These are phyloP conservation scores for Polyploca ridens DNA, from an alignment of 2,888 invertebrate species.

Conservation along the genomic window DNA sequence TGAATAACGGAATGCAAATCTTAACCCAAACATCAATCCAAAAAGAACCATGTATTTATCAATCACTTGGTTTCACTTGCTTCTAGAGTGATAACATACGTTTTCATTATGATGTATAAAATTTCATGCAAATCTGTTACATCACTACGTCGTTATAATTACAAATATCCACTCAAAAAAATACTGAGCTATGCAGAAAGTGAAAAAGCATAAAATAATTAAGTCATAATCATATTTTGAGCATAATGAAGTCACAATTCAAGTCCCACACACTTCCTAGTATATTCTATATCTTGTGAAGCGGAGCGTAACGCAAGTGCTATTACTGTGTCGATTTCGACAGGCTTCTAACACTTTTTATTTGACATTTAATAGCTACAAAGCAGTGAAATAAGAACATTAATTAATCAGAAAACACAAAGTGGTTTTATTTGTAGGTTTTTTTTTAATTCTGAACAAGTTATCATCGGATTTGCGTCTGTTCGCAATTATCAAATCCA, in stretches of 20 bases:
- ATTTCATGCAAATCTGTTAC: no score
- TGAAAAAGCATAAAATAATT: background rate
- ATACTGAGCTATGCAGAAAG: no score
- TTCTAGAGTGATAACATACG: no score
- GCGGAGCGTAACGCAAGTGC: constrained; percentile 4
- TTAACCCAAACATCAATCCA: no score
- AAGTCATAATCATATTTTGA: background rate
- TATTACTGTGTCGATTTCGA: constrained; percentile 7
- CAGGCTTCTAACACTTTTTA: constrained; percentile 3
- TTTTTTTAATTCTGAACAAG: background rate
- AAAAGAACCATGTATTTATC: no score
- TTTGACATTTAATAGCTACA: background rate
- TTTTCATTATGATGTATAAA: no score
- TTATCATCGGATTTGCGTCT: constrained; percentile 2
- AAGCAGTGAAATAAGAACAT: background rate
- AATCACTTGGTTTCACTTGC: no score
- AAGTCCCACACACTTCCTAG: background rate
- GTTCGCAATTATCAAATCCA: background rate
- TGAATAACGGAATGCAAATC: no score
- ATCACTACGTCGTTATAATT: no score
- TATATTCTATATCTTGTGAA: background rate
- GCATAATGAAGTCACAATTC: background rate
- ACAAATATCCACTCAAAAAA: no score
- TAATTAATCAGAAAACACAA: background rate
- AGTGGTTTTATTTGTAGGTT: background rate